These are phyloP conservation scores for Gonioctena quinquepunctata DNA, from an alignment of 1,140 invertebrate genomes.

Conservation along the genomic window DNA sequence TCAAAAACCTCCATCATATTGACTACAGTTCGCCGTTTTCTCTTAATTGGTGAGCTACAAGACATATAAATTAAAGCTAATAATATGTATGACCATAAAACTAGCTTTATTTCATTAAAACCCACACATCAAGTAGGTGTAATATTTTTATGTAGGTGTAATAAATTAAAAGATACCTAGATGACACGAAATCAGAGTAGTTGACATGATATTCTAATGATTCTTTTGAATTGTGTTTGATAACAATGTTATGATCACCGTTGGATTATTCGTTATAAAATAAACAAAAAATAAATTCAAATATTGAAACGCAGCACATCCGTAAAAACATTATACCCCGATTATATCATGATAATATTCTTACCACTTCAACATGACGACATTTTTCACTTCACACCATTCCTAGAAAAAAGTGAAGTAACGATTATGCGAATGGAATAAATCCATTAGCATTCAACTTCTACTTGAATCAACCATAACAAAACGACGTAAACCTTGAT, in stretches of 20 bases:
- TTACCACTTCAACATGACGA: conserved; percentile 16
- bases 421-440: background rate
- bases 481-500: conserved; percentile 6
- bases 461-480: background rate
- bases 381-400: background rate
- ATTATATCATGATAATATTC: background rate
- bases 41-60: conserved; percentile 40
- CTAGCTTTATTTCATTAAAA: conserved; percentile 36
- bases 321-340: background rate
- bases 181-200: conserved; percentile 19
- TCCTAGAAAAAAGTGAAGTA: background rate
- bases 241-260: background rate
- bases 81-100: conserved; percentile 29
- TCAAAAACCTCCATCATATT: conserved; percentile 57
- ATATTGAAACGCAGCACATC: background rate
- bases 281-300: conserved; percentile 16
- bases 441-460: background rate
- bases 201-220: background rate
- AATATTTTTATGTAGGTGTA: conserved; percentile 33
- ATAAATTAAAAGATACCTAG: conserved; percentile 4
- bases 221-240: background rate
- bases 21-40: conserved; percentile 24
- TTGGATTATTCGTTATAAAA: conserved; percentile 11
- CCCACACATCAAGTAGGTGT: conserved; percentile 39
- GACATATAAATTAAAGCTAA: conserved; percentile 27